Percentiles rank a stretch among this genome's conserved stretches.
Conservation (phyloP, 1,140 invertebrate species). For the Hydropsyche tenuis region DNA sequence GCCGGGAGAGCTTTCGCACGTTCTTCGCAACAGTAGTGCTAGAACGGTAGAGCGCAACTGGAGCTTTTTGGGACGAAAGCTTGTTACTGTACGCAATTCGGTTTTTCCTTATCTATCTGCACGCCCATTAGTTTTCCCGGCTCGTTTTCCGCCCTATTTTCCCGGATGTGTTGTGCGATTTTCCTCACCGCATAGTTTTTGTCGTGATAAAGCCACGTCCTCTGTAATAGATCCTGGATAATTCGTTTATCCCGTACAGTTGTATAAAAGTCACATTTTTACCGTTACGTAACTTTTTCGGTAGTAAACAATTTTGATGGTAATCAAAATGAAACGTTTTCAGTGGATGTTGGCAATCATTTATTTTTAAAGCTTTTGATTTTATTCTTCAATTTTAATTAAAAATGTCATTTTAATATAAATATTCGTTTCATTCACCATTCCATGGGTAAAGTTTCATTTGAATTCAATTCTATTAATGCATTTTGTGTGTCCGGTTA, state of each 20-base stretch:
- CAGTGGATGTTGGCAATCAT: too few species aligned
- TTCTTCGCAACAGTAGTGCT: slow-evolving; percentile 24
- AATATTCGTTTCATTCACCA: too few species aligned
- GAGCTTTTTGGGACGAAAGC: slow-evolving; percentile 25
- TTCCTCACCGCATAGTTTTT: neutral
- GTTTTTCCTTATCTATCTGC: slow-evolving; percentile 22
- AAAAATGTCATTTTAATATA: too few species aligned
- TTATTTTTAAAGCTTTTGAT: too few species aligned
- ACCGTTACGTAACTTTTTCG: neutral
- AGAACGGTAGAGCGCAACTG: slow-evolving; percentile 21
- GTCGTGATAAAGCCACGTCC: slow-evolving; percentile 5
- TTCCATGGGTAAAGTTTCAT: neutral
- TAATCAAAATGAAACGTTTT: too few species aligned
- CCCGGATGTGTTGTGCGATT: slow-evolving; percentile 21
- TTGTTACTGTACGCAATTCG: neutral
- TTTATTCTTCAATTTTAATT: too few species aligned
- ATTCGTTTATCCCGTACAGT: too few species aligned
- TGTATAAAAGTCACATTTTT: neutral
- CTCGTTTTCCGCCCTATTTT: slow-evolving; percentile 19
- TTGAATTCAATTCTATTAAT: neutral
- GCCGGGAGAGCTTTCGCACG: slow-evolving; percentile 26
- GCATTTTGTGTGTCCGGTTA: too few species aligned
- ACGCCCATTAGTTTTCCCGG: slow-evolving; percentile 21
- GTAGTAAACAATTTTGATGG: too few species aligned
- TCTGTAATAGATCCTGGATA: neutral